phyloP scores from a whole-genome alignment of 2,113 vertebrate genomes.

The Aptenodytes forsteri region DNA sequence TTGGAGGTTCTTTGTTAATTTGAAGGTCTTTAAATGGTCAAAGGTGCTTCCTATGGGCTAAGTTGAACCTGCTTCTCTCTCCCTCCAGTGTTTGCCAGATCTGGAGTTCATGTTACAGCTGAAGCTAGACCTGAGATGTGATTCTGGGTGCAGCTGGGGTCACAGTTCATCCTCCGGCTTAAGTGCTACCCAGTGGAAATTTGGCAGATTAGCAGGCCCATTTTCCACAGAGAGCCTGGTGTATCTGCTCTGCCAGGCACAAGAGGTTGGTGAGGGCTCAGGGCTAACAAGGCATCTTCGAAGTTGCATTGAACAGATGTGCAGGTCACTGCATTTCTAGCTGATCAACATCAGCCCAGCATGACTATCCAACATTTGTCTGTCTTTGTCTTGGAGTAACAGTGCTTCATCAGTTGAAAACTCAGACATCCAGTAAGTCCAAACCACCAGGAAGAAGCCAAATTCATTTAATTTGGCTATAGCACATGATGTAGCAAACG shows the following conservation, averaged over 20 bases:
- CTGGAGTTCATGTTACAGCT: background rate
- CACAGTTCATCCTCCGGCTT: background rate
- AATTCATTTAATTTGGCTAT: background rate
- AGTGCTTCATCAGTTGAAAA: background rate
- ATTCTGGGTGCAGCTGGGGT: background rate
- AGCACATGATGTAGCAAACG: background rate
- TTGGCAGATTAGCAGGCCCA: background rate
- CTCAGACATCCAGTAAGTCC: background rate
- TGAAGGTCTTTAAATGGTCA: background rate
- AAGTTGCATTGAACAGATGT: background rate
- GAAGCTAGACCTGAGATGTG: background rate
- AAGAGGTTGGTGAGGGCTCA: background rate
- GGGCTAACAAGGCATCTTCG: background rate
- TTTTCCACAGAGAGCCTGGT: background rate
- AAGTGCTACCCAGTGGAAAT: background rate
- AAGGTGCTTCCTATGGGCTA: background rate
- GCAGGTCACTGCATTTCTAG: background rate
- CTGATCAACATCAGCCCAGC: background rate
- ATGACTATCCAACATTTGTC: background rate
- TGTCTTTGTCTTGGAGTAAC: background rate
- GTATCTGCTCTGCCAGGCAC: background rate
- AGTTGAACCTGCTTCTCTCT: background rate
- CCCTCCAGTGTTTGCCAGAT: background rate
- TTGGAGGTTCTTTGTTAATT: background rate
- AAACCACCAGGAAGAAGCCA: background rate